These are phyloP conservation scores for Choreutis nemorana DNA, from an alignment of 2,888 invertebrate species.

Conservation along the genomic window DNA sequence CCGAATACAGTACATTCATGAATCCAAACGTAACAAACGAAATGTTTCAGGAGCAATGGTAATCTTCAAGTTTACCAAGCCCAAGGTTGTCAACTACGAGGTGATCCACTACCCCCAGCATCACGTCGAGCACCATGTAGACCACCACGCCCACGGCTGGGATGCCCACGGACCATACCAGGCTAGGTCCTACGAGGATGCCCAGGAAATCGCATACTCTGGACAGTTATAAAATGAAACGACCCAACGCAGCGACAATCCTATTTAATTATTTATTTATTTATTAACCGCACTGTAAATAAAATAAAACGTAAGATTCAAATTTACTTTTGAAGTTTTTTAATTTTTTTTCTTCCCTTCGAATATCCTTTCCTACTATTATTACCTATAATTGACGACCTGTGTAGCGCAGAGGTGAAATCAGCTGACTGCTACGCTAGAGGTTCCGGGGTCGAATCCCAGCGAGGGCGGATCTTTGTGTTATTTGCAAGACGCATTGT, in stretches of 20 bases:
- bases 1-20: no score
- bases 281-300: conserved; percentile 5
- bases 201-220: conserved; percentile 69
- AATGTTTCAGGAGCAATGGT: conserved; percentile 70
- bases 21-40: no score
- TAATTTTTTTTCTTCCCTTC: conserved; percentile 2
- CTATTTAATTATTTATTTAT: conserved; percentile 14
- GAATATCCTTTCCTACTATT: conserved; percentile 5
- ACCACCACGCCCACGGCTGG: conserved; percentile 64
- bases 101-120: conserved; percentile 83
- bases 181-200: conserved; percentile 65
- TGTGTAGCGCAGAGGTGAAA: no score
- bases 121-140: conserved; percentile 73
- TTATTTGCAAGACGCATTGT: no score
- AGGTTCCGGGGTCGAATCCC: no score
- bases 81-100: conserved; percentile 87
- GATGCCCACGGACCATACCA: conserved; percentile 69
- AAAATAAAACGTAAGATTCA: conserved; percentile 3
- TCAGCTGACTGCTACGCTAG: no score
- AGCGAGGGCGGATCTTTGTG: no score
- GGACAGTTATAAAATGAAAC: conserved; percentile 40
- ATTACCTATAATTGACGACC: no score
- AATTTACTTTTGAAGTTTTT: conserved; percentile 4
- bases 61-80: conserved; percentile 87
- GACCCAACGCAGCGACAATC: conserved; percentile 9